Conservation (phyloP, 2,113 vertebrate genomes). For the Amazona guildingii region DNA sequence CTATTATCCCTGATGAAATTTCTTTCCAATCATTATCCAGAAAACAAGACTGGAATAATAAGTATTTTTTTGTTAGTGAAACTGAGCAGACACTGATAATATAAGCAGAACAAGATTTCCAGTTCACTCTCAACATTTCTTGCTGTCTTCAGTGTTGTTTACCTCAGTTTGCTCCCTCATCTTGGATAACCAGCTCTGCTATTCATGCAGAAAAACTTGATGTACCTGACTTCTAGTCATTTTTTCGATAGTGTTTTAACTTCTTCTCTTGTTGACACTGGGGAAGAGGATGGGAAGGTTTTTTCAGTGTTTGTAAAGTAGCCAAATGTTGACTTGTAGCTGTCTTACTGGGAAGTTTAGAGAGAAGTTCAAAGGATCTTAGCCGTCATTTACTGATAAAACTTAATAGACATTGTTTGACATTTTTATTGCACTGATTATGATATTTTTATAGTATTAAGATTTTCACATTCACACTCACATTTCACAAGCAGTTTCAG, state of each 20-base stretch:
- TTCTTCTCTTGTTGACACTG: background rate
- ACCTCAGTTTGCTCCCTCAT: background rate
- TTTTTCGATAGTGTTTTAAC: fast-evolving
- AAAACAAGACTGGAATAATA: background rate
- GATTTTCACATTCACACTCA: background rate
- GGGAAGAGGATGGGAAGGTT: background rate
- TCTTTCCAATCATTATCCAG: background rate
- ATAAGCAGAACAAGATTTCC: background rate
- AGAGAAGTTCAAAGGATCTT: background rate
- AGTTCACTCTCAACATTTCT: background rate
- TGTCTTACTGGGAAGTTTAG: background rate
- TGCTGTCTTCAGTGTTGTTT: background rate
- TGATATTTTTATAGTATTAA: background rate
- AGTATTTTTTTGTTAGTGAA: background rate
- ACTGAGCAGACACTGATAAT: background rate
- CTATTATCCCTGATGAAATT: background rate
- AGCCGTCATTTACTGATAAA: background rate
- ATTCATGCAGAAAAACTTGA: background rate
- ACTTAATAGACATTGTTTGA: background rate
- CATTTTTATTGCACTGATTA: background rate
- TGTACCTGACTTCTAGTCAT: background rate
- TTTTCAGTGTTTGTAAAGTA: background rate
- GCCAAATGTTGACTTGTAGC: background rate
- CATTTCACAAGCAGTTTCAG: background rate
- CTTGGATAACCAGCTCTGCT: background rate